Base-by-base conservation (phyloP, 1,140 invertebrate species). In the Camponotus pennsylvanicus region DNA sequence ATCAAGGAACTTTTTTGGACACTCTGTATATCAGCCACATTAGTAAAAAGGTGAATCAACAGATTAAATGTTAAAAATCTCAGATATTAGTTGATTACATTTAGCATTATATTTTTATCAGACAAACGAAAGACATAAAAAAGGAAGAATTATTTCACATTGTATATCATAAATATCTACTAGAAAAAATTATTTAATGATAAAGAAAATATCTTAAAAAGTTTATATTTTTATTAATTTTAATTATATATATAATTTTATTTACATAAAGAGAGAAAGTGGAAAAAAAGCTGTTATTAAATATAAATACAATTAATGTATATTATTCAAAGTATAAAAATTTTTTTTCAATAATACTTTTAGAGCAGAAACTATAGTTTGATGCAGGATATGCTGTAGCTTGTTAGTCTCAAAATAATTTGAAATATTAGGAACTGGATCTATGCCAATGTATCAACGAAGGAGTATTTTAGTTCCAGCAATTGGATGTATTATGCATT, bases 371-470 rank as follows among this genome's bases (percentile, higher is more conserved):
- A 83, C 34, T 57, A 18, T 73, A 49, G 49, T 21, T 49, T 15
- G 3, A 45, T 73, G 27, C 37, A 27, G 32, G 34, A 75, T 75
- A 61, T 15, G 37, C 45, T 84, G 8, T 73, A 86, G 32, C n/a
- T 67, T 52, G 77, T 71, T 45, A 67, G 49, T 27, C 90, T 87
- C 40, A 85, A 88, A 86, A 84, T 88, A 90, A 88, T 85, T 86
- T 86, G 57, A 78, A 87, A 87, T 67, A 84, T 88, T 85, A 45
- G 71, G 21, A 49, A 15, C 4, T 88, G 87, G 86, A 87, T 0
- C 32, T 59, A 45, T 90, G 86, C 88, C 86, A 86, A 83, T 85
- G 52, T 63, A 86, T 83, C 42, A 82, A 82, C 77, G 71, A 86
- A 78, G 45, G 1, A 75, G 70, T 86, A 89, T 89, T 89, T 89